Conservation (phyloP, 2,113 vertebrate species). For the Ammodytes dubius region DNA sequence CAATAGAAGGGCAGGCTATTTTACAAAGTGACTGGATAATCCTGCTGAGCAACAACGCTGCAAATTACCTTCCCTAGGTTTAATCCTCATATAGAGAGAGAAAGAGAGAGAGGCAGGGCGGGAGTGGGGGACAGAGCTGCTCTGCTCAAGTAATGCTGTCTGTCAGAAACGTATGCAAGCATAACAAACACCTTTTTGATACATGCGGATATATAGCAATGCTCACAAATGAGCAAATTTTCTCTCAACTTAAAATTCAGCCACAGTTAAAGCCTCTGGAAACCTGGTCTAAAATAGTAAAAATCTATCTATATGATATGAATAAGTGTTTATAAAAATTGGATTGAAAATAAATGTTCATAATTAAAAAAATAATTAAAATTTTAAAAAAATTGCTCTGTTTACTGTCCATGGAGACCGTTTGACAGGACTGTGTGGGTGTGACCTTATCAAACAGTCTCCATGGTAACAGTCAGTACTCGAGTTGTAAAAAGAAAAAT, state of each 20-base stretch:
- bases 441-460: too few species aligned
- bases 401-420: too few species aligned
- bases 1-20: conserved; percentile 52
- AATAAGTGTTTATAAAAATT: too few species aligned
- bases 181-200: neutral
- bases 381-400: too few species aligned
- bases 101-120: neutral
- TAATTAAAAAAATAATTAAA: too few species aligned
- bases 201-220: neutral
- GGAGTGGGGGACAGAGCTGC: neutral
- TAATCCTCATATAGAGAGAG: conserved; percentile 52
- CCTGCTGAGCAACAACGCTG: conserved; percentile 42
- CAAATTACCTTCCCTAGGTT: conserved; percentile 58
- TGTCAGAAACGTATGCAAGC: neutral
- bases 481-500: too few species aligned
- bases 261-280: neutral
- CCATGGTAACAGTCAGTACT: too few species aligned
- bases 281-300: too few species aligned
- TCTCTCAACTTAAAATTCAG: neutral
- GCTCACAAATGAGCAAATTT: neutral
- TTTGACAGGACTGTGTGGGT: too few species aligned
- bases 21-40: conserved; percentile 61
- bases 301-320: too few species aligned
- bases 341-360: too few species aligned
- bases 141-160: conserved; percentile 15